phyloP scores from a whole-genome alignment of 2,888 invertebrate genomes.

The Eupelmus urozonus region DNA sequence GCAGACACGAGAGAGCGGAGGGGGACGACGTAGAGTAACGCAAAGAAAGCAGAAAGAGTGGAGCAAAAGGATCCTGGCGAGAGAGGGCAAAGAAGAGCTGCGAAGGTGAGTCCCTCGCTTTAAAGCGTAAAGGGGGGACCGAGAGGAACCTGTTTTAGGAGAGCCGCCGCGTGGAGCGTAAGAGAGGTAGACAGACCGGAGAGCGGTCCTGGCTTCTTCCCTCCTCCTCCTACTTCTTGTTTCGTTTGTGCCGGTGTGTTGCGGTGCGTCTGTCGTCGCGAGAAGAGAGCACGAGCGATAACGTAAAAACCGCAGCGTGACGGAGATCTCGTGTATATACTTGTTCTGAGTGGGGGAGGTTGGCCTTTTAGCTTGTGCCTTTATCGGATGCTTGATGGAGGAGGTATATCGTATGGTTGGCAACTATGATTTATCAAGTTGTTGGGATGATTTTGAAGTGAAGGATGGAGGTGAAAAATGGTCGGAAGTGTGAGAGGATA shows the following conservation, averaged over 20 bases:
- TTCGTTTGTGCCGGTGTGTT: slow-evolving; percentile 51
- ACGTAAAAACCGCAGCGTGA: slow-evolving; percentile 6
- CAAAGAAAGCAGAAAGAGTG: slow-evolving; percentile 7
- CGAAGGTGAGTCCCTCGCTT: slow-evolving; percentile 24
- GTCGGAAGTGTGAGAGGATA: too few species aligned
- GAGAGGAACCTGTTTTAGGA: slow-evolving; percentile 54
- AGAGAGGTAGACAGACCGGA: slow-evolving; percentile 65
- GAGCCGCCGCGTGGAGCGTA: slow-evolving; percentile 70
- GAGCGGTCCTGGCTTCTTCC: slow-evolving; percentile 38
- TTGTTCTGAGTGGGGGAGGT: background rate
- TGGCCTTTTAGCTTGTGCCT: too few species aligned
- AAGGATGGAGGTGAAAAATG: too few species aligned
- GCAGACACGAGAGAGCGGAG: background rate
- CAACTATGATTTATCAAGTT: too few species aligned
- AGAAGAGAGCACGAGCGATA: background rate
- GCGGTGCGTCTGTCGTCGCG: background rate
- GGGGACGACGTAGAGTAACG: slow-evolving; percentile 18
- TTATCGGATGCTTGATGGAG: too few species aligned
- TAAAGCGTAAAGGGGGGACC: slow-evolving; percentile 40
- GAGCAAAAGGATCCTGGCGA: background rate
- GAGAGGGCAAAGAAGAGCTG: slow-evolving; percentile 3
- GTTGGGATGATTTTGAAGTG: too few species aligned
- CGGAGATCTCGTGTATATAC: slow-evolving; percentile 3
- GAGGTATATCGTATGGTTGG: too few species aligned
- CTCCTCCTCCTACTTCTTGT: slow-evolving; percentile 46